Evolutionary conservation across 2,113 vertebrate genomes (phyloP), one percentile per base, ranked within the genome.

Genomic region (Corapipo altera): DNA sequence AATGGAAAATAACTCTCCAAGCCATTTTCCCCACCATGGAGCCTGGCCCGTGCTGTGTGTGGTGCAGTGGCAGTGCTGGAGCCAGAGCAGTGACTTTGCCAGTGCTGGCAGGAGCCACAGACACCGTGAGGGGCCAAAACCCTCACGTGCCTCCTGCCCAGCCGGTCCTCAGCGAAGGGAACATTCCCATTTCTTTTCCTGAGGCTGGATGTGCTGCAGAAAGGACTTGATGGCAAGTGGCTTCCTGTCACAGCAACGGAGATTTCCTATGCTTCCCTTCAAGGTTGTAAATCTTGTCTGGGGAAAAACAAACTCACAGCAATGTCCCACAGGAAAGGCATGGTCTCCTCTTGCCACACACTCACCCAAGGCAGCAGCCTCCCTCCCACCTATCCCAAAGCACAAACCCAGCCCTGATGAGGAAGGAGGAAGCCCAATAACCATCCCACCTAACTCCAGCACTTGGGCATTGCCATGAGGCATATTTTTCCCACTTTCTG

Each of bases 291-390:
- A 71, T 62, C 65, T 32, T 17, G 12, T 18, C 80, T 2, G 3
- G 30, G 39, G 74, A 61, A 77, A 41, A 43, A 19, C 39, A 41
- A 52, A n/a, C 1, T 4, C 12, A 19, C 0, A 26, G 74, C 69
- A 72, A 28, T 4, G 12, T 8, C n/a, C 41, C 0, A 0, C 41
- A 32, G 64, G 21, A n/a, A 51, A 44, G 27, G n/a, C 39, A 20
- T 0, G 0, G 44, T 4, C n/a, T 61, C 51, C 67, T 39, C 30
- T 9, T 33, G 49, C 49, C 5, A 2, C 4, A 5, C 27, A 15
- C 15, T 23, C 37, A 30, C 4, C 22, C 69, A 4, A 2, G 0
- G 7, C 39, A 61, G 61, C 51, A 43, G 55, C 23, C 3, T 46
- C 59, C 26, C 44, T 37, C 35, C 54, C 64, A 59, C 64, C 43